These are phyloP conservation scores for Chrysolina haemoptera DNA, from an alignment of 2,888 invertebrate genomes.

Conservation along the genomic window DNA sequence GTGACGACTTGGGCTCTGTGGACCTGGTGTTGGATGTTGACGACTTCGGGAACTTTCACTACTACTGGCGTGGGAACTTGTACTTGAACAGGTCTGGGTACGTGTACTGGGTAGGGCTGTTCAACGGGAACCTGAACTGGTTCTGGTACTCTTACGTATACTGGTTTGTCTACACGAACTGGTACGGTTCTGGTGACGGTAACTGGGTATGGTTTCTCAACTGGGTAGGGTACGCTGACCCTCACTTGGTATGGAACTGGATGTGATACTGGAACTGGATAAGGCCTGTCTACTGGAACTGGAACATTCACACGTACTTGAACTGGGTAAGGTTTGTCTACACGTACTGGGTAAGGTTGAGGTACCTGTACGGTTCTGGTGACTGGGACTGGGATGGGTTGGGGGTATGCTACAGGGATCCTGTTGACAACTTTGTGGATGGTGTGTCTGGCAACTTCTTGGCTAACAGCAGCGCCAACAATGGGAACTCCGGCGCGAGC, in stretches of 20 bases:
- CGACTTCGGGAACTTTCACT: conserved; percentile 55
- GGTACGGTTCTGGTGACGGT: conserved; percentile 55
- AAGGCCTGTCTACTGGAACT: conserved; percentile 61
- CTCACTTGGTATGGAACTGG: conserved; percentile 56
- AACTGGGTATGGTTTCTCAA: conserved; percentile 61
- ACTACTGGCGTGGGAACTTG: conserved; percentile 56
- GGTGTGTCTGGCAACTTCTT: conserved; percentile 49
- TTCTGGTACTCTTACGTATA: conserved; percentile 57
- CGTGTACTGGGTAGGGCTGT: conserved; percentile 55
- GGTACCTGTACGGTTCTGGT: conserved; percentile 61
- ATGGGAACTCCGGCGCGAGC: not conserved
- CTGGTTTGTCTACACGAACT: conserved; percentile 57
- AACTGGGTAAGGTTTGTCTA: conserved; percentile 55
- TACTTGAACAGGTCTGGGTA: conserved; percentile 53
- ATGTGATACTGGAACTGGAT: conserved; percentile 60
- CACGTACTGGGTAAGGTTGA: conserved; percentile 62
- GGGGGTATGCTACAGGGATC: conserved; percentile 61
- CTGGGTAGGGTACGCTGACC: conserved; percentile 55
- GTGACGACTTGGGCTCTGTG: conserved; percentile 16
- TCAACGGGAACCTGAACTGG: conserved; percentile 58
- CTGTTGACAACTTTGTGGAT: conserved; percentile 57
- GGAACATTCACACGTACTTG: conserved; percentile 57
- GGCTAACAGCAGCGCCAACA: conserved; percentile 24
- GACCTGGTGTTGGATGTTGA: conserved; percentile 42
- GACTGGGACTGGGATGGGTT: conserved; percentile 63